Conservation (phyloP, 1,140 invertebrate species). For the Caenorhabditis tropicalis region DNA sequence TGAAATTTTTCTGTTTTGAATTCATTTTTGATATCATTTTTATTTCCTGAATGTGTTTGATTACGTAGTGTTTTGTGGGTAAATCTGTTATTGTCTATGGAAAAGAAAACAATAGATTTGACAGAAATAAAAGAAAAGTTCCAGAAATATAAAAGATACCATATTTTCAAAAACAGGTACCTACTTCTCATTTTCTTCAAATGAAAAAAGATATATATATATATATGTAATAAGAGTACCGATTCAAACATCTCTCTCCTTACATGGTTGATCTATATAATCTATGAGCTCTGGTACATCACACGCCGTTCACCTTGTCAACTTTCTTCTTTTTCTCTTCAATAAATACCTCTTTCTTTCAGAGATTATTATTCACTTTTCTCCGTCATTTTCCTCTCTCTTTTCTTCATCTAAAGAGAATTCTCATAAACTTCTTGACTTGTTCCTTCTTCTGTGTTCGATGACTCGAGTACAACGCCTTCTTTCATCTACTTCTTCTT, state of each 20-base stretch:
- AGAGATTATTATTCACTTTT: conserved; percentile 10
- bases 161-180: no score
- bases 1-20: background rate
- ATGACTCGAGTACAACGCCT: background rate
- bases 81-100: background rate
- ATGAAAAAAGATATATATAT: no score
- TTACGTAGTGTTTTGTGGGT: background rate
- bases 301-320: background rate
- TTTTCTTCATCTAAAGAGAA: background rate
- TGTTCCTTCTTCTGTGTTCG: background rate
- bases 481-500: background rate
- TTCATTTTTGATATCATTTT: background rate
- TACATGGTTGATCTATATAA: background rate
- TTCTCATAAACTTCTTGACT: conserved; percentile 4
- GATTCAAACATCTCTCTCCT: background rate
- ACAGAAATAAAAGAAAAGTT: no score
- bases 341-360: background rate
- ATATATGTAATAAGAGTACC: background rate
- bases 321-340: background rate
- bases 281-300: conserved; percentile 21
- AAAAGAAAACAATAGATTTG: background rate
- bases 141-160: no score
- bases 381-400: background rate
- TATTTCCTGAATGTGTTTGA: background rate
- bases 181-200: no score